Percentiles rank a stretch among this genome's conserved stretches.
Conservation (phyloP, 2,797 vertebrate species). For the Triplophysa bombifrons region DNA sequence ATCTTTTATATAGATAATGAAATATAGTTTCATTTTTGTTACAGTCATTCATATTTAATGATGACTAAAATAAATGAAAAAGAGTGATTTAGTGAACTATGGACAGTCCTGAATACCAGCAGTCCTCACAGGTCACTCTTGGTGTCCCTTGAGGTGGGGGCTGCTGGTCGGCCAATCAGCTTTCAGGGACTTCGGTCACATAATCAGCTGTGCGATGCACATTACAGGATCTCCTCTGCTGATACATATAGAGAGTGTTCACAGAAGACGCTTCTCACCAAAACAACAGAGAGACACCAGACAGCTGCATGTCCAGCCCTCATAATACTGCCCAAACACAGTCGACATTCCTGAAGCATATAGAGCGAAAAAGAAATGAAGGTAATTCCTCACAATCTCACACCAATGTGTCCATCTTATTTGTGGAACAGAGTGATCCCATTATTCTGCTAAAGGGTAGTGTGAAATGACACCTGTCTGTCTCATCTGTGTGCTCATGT, state of each 20-base stretch:
- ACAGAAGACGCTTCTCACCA: constrained; percentile 31
- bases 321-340: constrained; percentile 20
- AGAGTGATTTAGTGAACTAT: no score
- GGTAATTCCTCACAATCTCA: neutral
- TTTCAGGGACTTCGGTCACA: constrained; percentile 10
- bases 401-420: neutral
- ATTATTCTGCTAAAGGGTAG: constrained; percentile 1
- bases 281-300: neutral
- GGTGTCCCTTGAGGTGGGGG: constrained; percentile 4
- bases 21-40: no score
- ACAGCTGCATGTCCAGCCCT: constrained; percentile 18
- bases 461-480: no score
- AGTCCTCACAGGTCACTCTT: neutral
- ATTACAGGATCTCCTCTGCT: constrained; percentile 25
- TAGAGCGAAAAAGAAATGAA: neutral
- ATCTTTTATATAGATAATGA: neutral
- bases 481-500: neutral
- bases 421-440: constrained; percentile 20
- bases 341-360: neutral
- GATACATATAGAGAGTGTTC: constrained; percentile 52
- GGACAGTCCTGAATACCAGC: no score
- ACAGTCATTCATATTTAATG: no score
- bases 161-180: constrained; percentile 36
- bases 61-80: no score
- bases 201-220: constrained; percentile 11